Evolutionary conservation across 2,113 vertebrate species (phyloP), one percentile per base, ranked within the genome.

Genomic region (Pseudopodoces humilis): DNA sequence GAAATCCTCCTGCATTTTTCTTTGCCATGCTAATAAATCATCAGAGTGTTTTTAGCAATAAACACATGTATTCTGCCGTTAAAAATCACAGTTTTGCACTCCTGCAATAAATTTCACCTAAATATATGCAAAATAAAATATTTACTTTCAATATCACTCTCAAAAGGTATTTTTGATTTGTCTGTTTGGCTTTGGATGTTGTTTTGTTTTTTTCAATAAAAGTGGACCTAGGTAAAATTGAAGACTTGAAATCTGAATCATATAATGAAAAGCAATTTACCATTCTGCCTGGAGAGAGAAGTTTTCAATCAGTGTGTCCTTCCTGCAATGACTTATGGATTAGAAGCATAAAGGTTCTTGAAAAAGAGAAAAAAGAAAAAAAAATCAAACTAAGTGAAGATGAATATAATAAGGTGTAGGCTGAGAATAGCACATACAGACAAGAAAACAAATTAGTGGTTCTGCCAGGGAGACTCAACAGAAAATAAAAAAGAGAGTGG

Each of bases 241-340:
- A 89, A 93, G 17, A n/a, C 10, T 67, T 90, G 70, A 94, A 94
- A 86, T 60, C 78, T 44, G 90, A 94, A 85, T 86, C 56, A 83
- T 49, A 76, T 44, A 87, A 83, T 86, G 31, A 80, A 94, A 85
- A 94, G 47, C 24, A 82, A 71, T 95, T 95, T 94, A 50, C 58
- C 47, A 65, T 39, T 92, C 33, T 94, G 28, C 76, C 52, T 91
- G 64, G 22, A 93, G 55, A 95, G 37, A 84, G 49, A 94, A 50
- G 19, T 83, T 94, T 95, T 87, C 86, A 88, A 84, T 89, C 83
- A 72, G 30, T 56, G 22, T 44, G 80, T 88, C 85, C 60, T 91
- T 90, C 90, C 79, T 83, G 33, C 46, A 93, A 47, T 63, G 94
- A 90, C 41, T 93, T 84, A 92, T 17, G 15, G 44, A 86, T 95